phyloP scores from a whole-genome alignment of 2,888 invertebrate genomes.

The Heliconius sara region DNA sequence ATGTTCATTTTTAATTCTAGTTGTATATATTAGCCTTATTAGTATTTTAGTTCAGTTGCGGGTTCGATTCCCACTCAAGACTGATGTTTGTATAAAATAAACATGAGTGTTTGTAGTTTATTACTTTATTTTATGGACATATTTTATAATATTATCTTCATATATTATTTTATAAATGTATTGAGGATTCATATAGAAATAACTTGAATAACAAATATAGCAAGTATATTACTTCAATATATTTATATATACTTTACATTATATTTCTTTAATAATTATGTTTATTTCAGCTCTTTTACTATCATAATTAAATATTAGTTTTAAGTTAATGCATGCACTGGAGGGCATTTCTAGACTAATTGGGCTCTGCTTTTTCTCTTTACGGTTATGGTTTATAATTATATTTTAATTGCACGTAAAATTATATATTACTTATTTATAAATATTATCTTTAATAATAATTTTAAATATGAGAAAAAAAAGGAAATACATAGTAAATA shows the following conservation, averaged over 20 bases:
- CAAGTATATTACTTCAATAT: too few species aligned
- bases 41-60: neutral
- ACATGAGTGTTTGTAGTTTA: too few species aligned
- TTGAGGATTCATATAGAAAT: too few species aligned
- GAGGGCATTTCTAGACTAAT: constrained; percentile 47
- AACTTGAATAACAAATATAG: too few species aligned
- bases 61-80: neutral
- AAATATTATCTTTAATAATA: neutral
- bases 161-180: too few species aligned
- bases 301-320: constrained; percentile 21
- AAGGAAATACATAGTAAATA: neutral
- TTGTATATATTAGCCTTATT: neutral
- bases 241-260: neutral
- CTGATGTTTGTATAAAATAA: neutral
- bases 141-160: too few species aligned
- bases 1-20: neutral
- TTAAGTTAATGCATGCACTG: constrained; percentile 43
- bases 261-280: neutral
- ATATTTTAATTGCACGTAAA: constrained; percentile 4
- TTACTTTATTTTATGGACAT: too few species aligned
- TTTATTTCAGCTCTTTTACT: neutral
- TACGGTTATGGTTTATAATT: constrained; percentile 28
- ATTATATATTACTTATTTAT: neutral
- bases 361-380: constrained; percentile 43
- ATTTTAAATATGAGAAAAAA: neutral